Percentiles rank a stretch among this genome's conserved stretches.
phyloP scores from a whole-genome alignment of 2,797 vertebrate species.

The Cygnus olor region DNA sequence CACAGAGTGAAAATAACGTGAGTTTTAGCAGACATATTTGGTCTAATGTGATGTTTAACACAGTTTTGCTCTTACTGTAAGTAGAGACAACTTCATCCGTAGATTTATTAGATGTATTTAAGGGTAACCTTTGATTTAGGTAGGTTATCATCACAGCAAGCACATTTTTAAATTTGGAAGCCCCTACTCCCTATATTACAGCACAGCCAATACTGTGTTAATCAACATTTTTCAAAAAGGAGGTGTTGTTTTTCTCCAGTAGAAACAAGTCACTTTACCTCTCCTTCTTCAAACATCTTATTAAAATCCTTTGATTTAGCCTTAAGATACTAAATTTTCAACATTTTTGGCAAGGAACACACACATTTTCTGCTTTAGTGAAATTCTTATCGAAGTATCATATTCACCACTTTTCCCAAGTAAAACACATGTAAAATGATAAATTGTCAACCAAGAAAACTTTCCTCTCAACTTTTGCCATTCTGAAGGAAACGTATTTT shows the following conservation, averaged over 20 bases:
- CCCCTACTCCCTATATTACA: neutral
- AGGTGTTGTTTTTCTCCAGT: slow-evolving; percentile 25
- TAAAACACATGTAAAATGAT: neutral
- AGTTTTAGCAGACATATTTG: neutral
- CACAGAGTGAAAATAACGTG: rapidly evolving
- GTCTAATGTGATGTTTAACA: neutral
- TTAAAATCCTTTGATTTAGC: slow-evolving; percentile 29
- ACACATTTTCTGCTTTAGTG: neutral
- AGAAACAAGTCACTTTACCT: slow-evolving; percentile 27
- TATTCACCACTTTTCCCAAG: neutral
- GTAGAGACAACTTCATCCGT: neutral
- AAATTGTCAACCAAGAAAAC: neutral
- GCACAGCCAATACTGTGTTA: neutral
- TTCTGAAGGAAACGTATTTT: neutral
- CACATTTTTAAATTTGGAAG: neutral
- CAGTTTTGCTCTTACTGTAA: neutral
- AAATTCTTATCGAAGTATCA: neutral
- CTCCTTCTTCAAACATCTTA: neutral
- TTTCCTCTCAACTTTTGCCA: neutral
- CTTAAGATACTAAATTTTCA: slow-evolving; percentile 2
- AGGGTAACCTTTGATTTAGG: neutral
- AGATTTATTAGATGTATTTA: neutral
- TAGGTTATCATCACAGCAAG: neutral
- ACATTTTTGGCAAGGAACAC: slow-evolving; percentile 25
- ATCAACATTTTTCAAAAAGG: slow-evolving; percentile 45